A percentile compares a stretch with the other conserved stretches of the same genome.
Conservation (phyloP, 2,797 vertebrate species). For the Macrochelys suwanniensis region DNA sequence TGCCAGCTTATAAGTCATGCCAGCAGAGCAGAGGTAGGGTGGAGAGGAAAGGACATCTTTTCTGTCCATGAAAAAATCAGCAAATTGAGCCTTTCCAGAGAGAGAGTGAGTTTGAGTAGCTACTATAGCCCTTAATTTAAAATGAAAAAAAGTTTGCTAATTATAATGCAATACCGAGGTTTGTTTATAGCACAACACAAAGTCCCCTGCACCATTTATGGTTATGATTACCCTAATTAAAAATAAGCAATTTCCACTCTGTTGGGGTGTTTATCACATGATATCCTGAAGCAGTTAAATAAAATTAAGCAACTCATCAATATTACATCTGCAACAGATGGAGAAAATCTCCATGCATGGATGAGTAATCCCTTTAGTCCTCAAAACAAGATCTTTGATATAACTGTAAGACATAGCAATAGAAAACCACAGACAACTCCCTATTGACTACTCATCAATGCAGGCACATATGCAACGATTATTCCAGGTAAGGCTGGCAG, state of each 20-base stretch:
- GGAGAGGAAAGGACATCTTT: rapidly evolving
- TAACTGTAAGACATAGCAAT: background rate
- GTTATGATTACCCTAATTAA: background rate
- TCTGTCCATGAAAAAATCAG: background rate
- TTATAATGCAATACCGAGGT: rapidly evolving
- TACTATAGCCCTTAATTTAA: rapidly evolving
- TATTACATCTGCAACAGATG: constrained; percentile 24
- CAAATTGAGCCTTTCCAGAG: background rate
- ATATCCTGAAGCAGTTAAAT: background rate
- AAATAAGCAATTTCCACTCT: background rate
- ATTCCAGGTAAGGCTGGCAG: background rate
- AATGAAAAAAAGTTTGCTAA: background rate
- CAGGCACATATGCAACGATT: rapidly evolving
- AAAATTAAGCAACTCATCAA: constrained; percentile 9
- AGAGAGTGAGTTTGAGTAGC: rapidly evolving
- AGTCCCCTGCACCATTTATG: background rate
- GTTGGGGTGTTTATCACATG: background rate
- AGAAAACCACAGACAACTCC: background rate
- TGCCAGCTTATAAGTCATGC: background rate
- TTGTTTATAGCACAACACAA: rapidly evolving
- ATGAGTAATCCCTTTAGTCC: background rate
- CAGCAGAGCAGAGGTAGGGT: background rate
- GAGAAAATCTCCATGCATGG: background rate
- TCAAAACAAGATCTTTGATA: background rate
- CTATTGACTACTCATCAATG: rapidly evolving